Evolutionary conservation across 2,888 invertebrate genomes (phyloP), one percentile per base, ranked within the genome.

Genomic region (Ischnus inquisitorius): DNA sequence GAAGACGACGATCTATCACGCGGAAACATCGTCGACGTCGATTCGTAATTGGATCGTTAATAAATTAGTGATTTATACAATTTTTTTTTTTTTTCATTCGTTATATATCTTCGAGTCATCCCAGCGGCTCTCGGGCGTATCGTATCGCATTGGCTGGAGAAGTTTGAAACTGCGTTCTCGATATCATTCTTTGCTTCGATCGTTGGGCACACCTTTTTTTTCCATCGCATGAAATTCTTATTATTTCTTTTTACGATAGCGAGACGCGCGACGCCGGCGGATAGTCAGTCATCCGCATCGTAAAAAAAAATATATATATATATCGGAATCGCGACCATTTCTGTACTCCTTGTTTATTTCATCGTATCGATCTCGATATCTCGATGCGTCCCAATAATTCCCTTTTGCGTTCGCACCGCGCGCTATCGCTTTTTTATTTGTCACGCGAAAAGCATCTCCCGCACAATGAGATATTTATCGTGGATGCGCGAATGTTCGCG

Each of bases 381-480:
- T 3, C 46, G 39, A 62, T 3, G 25, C 39, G 25, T 41, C 57
- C 3, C 41, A n/a, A 25, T 46, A 60, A 57, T 60, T n/a, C 22
- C 22, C 54, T 57, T 71, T 71, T 54, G n/a, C 12, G 65, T 54
- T 46, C 12, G 25, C 57, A 60, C 41, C 48, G n/a, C 51, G 14
- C 48, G 12, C n/a, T 25, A 64, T 25, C 39, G 16, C 14, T 25
- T 51, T 25, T 65, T 48, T 39, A 39, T 74, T 62, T 68, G 28
- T 46, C 71, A 19, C 54, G 39, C 43, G 74, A 60, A 76, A 74
- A 69, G 74, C 46, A 77, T 14, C 89, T 10, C 89, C 87, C 87
- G 85, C 87, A 91, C 92, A 91, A 92, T 92, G 90, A 92, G 92
- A 92, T 92, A 91, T 92, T 92, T 92, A 92, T 92, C 92, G 92